These are phyloP conservation scores for Eulemur rubriventer DNA, from an alignment of 2,797 vertebrate genomes.

Conservation along the genomic window DNA sequence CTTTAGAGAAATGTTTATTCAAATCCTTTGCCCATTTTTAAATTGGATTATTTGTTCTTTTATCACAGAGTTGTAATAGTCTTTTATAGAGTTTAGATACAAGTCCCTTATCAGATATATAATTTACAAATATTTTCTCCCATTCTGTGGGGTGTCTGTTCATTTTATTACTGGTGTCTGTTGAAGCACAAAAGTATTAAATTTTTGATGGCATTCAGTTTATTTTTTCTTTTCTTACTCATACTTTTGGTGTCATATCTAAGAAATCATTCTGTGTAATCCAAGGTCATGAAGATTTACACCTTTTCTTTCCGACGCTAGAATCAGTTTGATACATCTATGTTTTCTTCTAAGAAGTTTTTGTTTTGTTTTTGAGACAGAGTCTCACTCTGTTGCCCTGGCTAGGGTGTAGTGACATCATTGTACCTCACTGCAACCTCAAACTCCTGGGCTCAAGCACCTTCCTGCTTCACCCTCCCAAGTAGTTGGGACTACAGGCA, in stretches of 20 bases:
- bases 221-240: conserved; percentile 21
- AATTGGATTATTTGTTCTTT: neutral
- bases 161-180: neutral
- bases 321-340: neutral
- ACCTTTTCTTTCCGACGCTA: neutral
- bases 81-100: neutral
- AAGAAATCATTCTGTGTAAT: neutral
- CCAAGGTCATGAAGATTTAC: neutral
- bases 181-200: neutral
- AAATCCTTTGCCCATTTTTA: neutral
- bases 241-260: neutral
- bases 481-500: too few species aligned
- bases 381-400: too few species aligned
- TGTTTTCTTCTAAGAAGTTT: conserved; percentile 9
- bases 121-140: conserved; percentile 1
- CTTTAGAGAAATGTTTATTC: neutral
- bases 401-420: too few species aligned
- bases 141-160: neutral
- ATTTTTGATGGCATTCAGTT: neutral
- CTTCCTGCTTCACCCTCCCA: too few species aligned
- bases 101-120: neutral
- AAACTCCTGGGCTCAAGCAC: too few species aligned
- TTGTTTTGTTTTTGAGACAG: neutral
- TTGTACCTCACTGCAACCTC: too few species aligned
- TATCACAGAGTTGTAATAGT: neutral